Percentiles rank a stretch among this genome's conserved stretches.
Conservation (phyloP, 1,140 invertebrate genomes). For the Heliconius hewitsoni region DNA sequence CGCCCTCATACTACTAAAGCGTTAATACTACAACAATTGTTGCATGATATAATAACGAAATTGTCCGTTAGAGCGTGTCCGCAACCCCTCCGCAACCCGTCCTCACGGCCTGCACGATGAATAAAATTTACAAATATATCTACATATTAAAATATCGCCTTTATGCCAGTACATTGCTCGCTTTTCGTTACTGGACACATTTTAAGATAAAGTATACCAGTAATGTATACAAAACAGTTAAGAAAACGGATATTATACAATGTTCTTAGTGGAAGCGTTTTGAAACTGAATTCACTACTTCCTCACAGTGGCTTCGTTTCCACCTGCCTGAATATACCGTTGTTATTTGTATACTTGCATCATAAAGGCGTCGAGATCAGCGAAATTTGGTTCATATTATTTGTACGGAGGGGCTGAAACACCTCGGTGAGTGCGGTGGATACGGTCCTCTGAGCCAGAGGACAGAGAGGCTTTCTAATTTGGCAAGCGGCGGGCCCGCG, state of each 20-base stretch:
- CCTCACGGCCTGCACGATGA: not conserved
- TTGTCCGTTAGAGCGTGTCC: constrained; percentile 24
- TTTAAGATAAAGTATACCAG: not conserved
- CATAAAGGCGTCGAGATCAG: not conserved
- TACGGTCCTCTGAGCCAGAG: not conserved
- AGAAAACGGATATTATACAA: not conserved
- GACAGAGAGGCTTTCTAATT: constrained; percentile 36
- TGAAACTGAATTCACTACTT: constrained; percentile 22
- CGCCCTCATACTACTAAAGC: constrained; percentile 15
- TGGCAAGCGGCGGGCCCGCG: constrained; percentile 33
- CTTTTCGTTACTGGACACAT: not conserved
- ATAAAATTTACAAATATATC: not conserved
- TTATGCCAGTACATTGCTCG: not conserved
- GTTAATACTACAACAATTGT: constrained; percentile 28
- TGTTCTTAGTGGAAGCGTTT: constrained; percentile 5
- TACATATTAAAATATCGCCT: not conserved
- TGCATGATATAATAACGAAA: constrained; percentile 27
- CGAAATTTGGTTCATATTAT: constrained; percentile 14
- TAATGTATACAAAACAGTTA: not conserved
- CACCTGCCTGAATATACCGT: constrained; percentile 35
- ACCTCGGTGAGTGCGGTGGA: not conserved
- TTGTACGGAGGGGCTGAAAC: not conserved
- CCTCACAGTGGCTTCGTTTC: constrained; percentile 32
- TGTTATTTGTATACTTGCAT: constrained; percentile 26
- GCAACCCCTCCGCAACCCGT: not conserved